Base-by-base conservation (phyloP, 2,888 invertebrate genomes). In the Panzeria rudis region DNA sequence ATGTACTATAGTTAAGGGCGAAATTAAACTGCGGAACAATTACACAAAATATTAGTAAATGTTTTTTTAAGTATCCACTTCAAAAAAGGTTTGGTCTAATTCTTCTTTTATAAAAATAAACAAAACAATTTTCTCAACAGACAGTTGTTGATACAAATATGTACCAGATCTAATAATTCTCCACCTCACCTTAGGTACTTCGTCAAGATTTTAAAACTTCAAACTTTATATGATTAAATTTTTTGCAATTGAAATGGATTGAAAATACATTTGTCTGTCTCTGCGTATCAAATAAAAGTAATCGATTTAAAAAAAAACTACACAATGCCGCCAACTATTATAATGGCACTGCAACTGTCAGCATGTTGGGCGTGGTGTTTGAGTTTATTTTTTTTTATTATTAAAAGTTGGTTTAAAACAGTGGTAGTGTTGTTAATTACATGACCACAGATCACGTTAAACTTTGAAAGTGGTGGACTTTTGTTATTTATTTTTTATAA, bases 371-470 rank as follows among this genome's bases (percentile, higher is more conserved):
- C 73, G 80, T 66, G 79, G 66, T 73, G 0, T n/a, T 38, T 79
- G 17, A 17, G 15, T 25, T 69, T n/a, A 23, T 15, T 13, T 68
- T 11, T 38, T 38, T 38, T 38, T 38, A 13, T 9, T 35, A 29
- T 29, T 23, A 62, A 54, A 56, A 72, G 4, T 54, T 38, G 50
- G 6, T 25, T 1, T 17, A 29, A 62, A 52, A 29, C 4, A 35
- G 15, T 32, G 17, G 1, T 25, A 1, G 71, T 66, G 82, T 66
- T n/a, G 71, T 56, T 66, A 68, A 77, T 64, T 66, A 75, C 66
- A 79, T 76, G 84, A 76, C 75, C 66, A 72, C 66, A 84, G 79
- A 80, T 66, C 84, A 52, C 11, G 59, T 59, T 47, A 56, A 50
- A 20, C 0, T 69, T n/a, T 5, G 17, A 62, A 64, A 62, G 2